Percentiles rank a stretch among this genome's conserved stretches.
These are phyloP conservation scores for Vombatus ursinus DNA, from an alignment of 2,113 vertebrate genomes.

Conservation along the genomic window DNA sequence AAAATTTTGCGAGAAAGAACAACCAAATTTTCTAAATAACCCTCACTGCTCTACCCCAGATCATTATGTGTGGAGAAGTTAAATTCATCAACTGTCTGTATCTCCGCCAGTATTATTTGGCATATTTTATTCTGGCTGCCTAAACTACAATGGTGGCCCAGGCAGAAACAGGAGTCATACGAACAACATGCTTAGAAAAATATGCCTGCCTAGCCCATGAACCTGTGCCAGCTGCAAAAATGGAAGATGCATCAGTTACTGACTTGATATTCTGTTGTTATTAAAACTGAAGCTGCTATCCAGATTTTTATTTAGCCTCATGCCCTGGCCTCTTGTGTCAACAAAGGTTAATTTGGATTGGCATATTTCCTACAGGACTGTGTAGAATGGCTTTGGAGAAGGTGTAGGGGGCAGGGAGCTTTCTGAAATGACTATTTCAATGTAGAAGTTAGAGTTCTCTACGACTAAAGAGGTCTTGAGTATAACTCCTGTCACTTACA, in stretches of 20 bases:
- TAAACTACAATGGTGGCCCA: conserved; percentile 61
- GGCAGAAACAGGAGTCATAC: conserved; percentile 73
- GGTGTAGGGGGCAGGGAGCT: background rate
- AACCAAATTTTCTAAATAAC: background rate
- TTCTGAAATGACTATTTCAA: background rate
- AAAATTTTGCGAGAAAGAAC: background rate
- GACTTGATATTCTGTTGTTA: conserved; percentile 53
- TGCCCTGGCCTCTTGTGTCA: conserved; percentile 46
- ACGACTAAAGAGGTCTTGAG: background rate
- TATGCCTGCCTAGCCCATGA: conserved; percentile 47
- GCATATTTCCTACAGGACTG: conserved; percentile 1
- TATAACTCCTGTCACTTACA: background rate
- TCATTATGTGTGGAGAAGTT: conserved; percentile 59
- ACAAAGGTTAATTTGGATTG: conserved; percentile 69
- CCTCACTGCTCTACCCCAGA: background rate
- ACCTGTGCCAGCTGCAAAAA: conserved; percentile 77
- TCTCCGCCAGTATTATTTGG: conserved; percentile 79
- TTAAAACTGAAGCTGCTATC: conserved; percentile 64
- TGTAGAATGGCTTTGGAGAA: conserved; percentile 15
- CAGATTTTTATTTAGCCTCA: conserved; percentile 68
- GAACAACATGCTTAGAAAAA: conserved; percentile 71
- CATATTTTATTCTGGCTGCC: conserved; percentile 76
- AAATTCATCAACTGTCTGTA: conserved; percentile 51
- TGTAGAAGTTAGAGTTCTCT: background rate
- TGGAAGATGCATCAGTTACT: conserved; percentile 44